Conservation (phyloP, 2,888 invertebrate genomes). For the Siphonodentalium dalli region DNA sequence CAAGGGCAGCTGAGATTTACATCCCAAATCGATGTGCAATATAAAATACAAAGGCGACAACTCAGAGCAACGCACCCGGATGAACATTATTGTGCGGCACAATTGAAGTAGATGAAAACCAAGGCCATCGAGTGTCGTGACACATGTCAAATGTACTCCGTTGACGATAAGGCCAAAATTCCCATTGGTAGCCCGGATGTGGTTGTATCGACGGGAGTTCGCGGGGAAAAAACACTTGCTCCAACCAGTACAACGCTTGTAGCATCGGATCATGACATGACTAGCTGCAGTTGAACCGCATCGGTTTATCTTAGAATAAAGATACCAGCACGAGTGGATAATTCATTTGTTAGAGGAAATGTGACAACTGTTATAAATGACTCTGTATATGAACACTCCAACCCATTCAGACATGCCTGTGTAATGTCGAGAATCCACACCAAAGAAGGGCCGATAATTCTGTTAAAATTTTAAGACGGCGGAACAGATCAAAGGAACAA, state of each 20-base stretch:
- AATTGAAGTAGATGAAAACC: slow-evolving; percentile 24
- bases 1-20: slow-evolving; percentile 28
- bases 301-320: slow-evolving; percentile 20
- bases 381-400: slow-evolving; percentile 14
- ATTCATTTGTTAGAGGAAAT: slow-evolving; percentile 27
- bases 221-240: slow-evolving; percentile 21
- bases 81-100: slow-evolving; percentile 29
- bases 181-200: slow-evolving; percentile 19
- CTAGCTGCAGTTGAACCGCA: slow-evolving; percentile 16
- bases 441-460: neutral
- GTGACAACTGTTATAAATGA: slow-evolving; percentile 22
- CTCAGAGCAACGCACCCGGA: slow-evolving; percentile 21
- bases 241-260: slow-evolving; percentile 11
- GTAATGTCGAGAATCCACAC: neutral
- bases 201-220: slow-evolving; percentile 21
- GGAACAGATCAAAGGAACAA: no score
- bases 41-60: slow-evolving; percentile 31
- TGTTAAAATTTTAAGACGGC: no score
- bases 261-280: slow-evolving; percentile 33
- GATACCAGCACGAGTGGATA: slow-evolving; percentile 8
- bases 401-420: slow-evolving; percentile 23
- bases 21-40: slow-evolving; percentile 17
- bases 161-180: slow-evolving; percentile 32
- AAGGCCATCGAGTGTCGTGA: slow-evolving; percentile 23
- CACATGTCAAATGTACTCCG: no score